Conservation (phyloP, 2,113 vertebrate species). For the Colius striatus region DNA sequence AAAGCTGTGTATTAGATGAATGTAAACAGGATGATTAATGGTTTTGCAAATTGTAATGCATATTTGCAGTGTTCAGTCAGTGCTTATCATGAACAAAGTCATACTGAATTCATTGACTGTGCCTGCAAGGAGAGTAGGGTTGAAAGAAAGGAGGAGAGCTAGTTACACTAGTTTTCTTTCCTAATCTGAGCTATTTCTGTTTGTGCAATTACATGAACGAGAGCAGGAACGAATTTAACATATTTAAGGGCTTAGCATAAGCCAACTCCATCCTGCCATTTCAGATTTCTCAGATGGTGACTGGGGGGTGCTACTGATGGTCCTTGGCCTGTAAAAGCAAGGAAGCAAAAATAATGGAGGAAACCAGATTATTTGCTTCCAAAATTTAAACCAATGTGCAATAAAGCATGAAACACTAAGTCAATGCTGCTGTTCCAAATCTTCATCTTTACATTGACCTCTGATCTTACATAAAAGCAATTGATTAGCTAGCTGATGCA, state of each 20-base stretch:
- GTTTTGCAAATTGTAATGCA: neutral
- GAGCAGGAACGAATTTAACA: neutral
- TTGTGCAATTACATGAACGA: neutral
- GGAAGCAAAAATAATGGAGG: neutral
- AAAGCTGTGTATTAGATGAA: neutral
- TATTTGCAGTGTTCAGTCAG: accelerated
- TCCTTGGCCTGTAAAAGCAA: neutral
- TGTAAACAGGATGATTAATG: neutral
- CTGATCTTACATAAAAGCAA: neutral
- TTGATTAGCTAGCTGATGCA: neutral
- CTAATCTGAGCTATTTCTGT: neutral
- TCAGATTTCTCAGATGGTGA: neutral
- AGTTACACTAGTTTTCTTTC: neutral
- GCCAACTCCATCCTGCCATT: neutral
- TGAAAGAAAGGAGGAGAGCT: neutral
- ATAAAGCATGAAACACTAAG: neutral
- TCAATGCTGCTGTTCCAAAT: neutral
- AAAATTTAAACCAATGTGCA: neutral
- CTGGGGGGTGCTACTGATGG: accelerated
- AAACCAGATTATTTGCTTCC: neutral
- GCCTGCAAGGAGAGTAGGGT: neutral
- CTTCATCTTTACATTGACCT: neutral
- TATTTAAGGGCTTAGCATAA: neutral
- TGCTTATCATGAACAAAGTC: neutral
- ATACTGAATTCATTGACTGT: neutral